Evolutionary conservation across 1,140 invertebrate species (phyloP).

Genomic region (Phthorimaea operculella): DNA sequence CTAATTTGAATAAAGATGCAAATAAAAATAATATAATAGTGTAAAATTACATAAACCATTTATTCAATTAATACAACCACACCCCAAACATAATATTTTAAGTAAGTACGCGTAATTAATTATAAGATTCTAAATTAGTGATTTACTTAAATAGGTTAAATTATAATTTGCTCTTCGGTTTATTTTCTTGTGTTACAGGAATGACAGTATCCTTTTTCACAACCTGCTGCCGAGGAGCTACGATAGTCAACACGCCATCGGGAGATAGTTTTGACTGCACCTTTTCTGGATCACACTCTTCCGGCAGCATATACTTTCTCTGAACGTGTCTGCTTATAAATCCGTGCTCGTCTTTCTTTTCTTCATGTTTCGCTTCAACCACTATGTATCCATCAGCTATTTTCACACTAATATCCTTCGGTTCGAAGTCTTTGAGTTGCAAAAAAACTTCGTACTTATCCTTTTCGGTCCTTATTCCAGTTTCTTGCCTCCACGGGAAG

Average conservation of each 20-base stretch:
- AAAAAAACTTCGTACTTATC: constrained; percentile 72
- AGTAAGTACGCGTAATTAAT: no score
- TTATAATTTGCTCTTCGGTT: constrained; percentile 41
- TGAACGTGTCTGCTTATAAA: constrained; percentile 79
- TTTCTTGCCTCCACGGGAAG: constrained; percentile 44
- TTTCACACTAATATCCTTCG: constrained; percentile 88
- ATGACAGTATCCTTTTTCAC: constrained; percentile 35
- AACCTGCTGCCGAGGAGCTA: constrained; percentile 26
- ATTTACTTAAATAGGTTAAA: not conserved
- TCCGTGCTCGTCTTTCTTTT: constrained; percentile 80
- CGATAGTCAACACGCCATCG: constrained; percentile 35
- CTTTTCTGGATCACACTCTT: constrained; percentile 29
- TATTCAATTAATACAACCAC: no score
- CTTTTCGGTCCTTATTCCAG: constrained; percentile 27
- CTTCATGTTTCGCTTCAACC: constrained; percentile 86
- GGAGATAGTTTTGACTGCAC: constrained; percentile 36
- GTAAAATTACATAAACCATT: no score
- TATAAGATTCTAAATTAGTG: no score
- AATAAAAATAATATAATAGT: no score
- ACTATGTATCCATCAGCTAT: constrained; percentile 79
- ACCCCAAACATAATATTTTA: no score
- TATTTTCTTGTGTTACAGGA: constrained; percentile 36
- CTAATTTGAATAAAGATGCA: no score
- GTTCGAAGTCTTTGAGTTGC: constrained; percentile 85
- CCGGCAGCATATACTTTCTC: constrained; percentile 62